These are phyloP conservation scores for Salvelinus namaycush DNA, from an alignment of 2,113 vertebrate species.

Conservation along the genomic window DNA sequence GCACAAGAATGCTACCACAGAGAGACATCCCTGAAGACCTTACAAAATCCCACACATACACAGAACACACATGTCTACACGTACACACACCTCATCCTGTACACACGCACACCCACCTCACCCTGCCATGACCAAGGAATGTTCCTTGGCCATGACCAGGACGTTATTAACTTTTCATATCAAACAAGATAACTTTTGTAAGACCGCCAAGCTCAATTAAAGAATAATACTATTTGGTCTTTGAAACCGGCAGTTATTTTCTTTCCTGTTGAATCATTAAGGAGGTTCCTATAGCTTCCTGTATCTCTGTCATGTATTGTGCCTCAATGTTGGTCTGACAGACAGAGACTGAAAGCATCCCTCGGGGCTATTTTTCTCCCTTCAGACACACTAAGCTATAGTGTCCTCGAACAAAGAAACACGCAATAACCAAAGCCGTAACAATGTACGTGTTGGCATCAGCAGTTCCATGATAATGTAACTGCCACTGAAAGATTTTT, in stretches of 20 bases:
- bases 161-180: background rate
- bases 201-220: background rate
- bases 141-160: background rate
- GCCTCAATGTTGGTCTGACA: background rate
- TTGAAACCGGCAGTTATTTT: background rate
- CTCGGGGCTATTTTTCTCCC: background rate
- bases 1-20: background rate
- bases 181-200: background rate
- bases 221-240: no score
- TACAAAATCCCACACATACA: background rate
- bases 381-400: background rate
- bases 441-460: background rate
- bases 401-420: background rate
- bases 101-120: background rate
- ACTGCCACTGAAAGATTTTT: no score
- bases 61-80: slow-evolving; percentile 1
- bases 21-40: background rate
- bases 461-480: background rate
- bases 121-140: background rate
- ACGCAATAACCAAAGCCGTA: background rate
- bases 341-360: background rate
- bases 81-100: background rate
- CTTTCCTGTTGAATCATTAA: background rate
- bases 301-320: background rate
- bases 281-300: background rate